Percentiles rank a stretch among this genome's conserved stretches.
Evolutionary conservation across 2,888 invertebrate species (phyloP).

Genomic region (Amitus sp.): DNA sequence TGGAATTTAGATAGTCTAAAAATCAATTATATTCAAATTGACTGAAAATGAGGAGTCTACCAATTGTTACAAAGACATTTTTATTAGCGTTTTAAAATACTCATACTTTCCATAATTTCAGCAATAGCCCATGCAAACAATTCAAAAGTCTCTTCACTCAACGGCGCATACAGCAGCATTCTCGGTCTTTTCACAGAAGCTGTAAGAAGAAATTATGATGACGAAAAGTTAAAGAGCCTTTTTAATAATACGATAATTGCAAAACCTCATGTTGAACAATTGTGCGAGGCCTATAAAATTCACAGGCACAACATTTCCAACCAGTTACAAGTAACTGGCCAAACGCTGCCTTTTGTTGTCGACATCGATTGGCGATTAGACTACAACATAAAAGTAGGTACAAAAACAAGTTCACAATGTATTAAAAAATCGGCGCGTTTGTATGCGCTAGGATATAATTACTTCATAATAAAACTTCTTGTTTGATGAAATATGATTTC

Average conservation of each 20-base stretch:
- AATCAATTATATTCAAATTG: no score
- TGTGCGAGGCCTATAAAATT: slow-evolving; percentile 50
- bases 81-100: neutral
- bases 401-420: no score
- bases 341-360: slow-evolving; percentile 56
- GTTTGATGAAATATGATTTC: no score
- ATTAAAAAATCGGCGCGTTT: no score
- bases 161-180: slow-evolving; percentile 52
- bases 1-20: no score
- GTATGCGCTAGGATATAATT: no score
- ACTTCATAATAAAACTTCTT: no score
- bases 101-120: slow-evolving; percentile 32
- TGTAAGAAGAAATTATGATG: slow-evolving; percentile 51
- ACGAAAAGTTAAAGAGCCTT: slow-evolving; percentile 47
- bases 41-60: no score
- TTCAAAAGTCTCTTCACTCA: slow-evolving; percentile 50
- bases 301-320: slow-evolving; percentile 49
- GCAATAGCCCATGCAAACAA: slow-evolving; percentile 48
- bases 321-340: slow-evolving; percentile 53
- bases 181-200: slow-evolving; percentile 55
- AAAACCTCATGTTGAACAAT: slow-evolving; percentile 47
- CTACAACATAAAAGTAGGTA: slow-evolving; percentile 59
- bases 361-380: slow-evolving; percentile 63
- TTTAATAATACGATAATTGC: slow-evolving; percentile 45
- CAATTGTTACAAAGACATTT: no score